These are phyloP conservation scores for Amaurobius ferox DNA, from an alignment of 2,888 invertebrate species.

Conservation along the genomic window DNA sequence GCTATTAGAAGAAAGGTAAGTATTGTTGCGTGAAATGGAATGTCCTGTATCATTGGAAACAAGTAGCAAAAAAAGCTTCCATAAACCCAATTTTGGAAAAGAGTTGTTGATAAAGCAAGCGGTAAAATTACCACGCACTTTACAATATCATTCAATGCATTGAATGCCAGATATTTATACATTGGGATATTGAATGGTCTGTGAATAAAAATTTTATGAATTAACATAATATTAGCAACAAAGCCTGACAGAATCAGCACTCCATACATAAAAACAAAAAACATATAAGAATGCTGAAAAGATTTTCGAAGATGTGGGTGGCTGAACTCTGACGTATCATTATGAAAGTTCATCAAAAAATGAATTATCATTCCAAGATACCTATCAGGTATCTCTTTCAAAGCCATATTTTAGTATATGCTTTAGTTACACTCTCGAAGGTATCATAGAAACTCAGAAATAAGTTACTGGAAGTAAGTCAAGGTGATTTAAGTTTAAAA, in stretches of 20 bases:
- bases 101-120: constrained; percentile 83
- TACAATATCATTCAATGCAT: constrained; percentile 83
- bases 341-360: constrained; percentile 77
- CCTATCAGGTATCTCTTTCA: constrained; percentile 75
- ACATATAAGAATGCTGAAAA: constrained; percentile 80
- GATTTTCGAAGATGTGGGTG: constrained; percentile 82
- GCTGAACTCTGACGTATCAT: constrained; percentile 80
- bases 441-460: too few relatives aligned
- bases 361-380: constrained; percentile 77
- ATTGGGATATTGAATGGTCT: constrained; percentile 79
- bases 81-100: constrained; percentile 85
- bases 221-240: constrained; percentile 81
- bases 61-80: constrained; percentile 85
- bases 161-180: constrained; percentile 81
- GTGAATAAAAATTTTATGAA: constrained; percentile 77
- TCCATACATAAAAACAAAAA: constrained; percentile 83
- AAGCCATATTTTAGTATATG: constrained; percentile 57
- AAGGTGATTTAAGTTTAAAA: too few relatives aligned
- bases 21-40: constrained; percentile 84
- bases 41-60: constrained; percentile 86
- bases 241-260: constrained; percentile 81
- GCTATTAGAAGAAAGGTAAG: constrained; percentile 84
- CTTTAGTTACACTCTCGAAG: too few relatives aligned
- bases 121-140: constrained; percentile 85
- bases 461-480: too few relatives aligned